Percentiles rank a stretch among this genome's conserved stretches.
phyloP scores from a whole-genome alignment of 2,113 vertebrate species.

The Siniperca knerii region DNA sequence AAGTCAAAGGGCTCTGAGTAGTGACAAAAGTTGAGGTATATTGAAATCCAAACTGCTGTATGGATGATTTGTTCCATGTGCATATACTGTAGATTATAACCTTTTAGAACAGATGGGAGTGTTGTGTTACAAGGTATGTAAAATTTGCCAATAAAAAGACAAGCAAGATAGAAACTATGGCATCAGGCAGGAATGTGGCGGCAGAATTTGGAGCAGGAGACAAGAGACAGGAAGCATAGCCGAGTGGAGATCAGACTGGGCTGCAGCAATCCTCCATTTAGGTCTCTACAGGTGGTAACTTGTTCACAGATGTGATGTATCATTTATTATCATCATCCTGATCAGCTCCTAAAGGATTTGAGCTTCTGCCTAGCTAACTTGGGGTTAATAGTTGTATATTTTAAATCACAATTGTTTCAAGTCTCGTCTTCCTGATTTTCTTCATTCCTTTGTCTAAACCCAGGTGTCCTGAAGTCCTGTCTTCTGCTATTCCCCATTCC shows the following conservation, averaged over 20 bases:
- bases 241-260: neutral
- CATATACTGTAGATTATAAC: neutral
- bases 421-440: neutral
- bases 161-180: neutral
- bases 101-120: neutral
- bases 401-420: neutral
- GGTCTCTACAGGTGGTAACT: neutral
- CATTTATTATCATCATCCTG: neutral
- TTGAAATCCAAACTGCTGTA: slow-evolving; percentile 4
- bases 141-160: neutral
- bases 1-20: neutral
- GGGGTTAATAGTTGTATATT: neutral
- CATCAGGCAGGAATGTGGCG: neutral
- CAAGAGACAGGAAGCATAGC: neutral
- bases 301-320: neutral
- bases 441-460: neutral
- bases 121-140: slow-evolving; percentile 8
- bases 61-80: neutral
- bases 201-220: neutral
- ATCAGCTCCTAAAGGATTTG: no score
- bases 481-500: neutral
- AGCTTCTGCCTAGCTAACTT: no score
- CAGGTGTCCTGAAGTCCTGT: neutral
- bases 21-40: slow-evolving; percentile 10
- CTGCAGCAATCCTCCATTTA: neutral